Percentiles rank a stretch among this genome's conserved stretches.
Conservation (phyloP, 2,888 invertebrate genomes). For the Idaea straminata region DNA sequence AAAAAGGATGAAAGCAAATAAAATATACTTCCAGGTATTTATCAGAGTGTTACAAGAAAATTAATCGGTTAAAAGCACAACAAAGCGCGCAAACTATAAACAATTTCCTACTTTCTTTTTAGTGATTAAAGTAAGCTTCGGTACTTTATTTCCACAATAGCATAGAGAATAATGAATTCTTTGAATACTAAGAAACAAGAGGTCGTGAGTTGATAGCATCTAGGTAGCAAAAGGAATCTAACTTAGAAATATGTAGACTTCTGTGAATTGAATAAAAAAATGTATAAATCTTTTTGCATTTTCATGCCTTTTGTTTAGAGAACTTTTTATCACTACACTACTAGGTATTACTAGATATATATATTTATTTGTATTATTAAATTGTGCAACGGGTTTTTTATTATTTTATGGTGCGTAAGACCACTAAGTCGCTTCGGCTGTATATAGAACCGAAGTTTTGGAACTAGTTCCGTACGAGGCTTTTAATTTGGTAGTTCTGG, state of each 20-base stretch:
- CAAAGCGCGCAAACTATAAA: background rate
- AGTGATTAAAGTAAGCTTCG: background rate
- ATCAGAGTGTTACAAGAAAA: too few species aligned
- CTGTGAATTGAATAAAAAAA: background rate
- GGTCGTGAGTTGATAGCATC: conserved; percentile 31
- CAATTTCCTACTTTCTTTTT: background rate
- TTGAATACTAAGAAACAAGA: conserved; percentile 8
- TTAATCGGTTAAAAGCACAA: too few species aligned
- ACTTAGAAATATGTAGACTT: conserved; percentile 18
- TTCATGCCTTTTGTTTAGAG: background rate
- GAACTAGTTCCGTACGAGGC: too few species aligned
- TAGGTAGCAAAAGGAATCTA: conserved; percentile 24
- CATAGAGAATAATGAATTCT: background rate
- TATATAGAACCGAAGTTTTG: too few species aligned
- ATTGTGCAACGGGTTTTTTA: too few species aligned
- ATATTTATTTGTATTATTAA: too few species aligned
- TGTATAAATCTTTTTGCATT: background rate
- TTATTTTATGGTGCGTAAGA: too few species aligned
- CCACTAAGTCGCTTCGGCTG: too few species aligned
- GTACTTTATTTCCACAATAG: background rate
- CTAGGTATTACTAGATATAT: too few species aligned
- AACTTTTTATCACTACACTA: background rate
- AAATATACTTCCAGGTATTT: too few species aligned
- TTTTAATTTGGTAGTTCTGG: too few species aligned
- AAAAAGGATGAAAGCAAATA: too few species aligned